These are phyloP conservation scores for Crocodylus rhombifer DNA, from an alignment of 2,797 vertebrate species.

Conservation along the genomic window DNA sequence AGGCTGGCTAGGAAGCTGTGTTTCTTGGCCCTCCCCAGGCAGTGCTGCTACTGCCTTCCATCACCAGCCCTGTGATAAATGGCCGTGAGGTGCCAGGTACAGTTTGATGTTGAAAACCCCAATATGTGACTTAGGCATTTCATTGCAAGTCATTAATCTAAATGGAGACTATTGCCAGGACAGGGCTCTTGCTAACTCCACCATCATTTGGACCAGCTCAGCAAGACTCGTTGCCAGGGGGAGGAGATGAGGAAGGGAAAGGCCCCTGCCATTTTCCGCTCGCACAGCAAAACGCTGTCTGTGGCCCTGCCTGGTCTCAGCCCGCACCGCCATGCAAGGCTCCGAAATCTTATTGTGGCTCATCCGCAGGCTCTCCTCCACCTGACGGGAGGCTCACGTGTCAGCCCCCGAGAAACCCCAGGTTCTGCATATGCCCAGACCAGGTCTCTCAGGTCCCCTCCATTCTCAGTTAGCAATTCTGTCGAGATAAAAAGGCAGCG, in stretches of 20 bases:
- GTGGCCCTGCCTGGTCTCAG: background rate
- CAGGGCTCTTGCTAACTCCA: slow-evolving; percentile 54
- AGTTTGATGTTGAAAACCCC: slow-evolving; percentile 63
- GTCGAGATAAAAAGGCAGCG: background rate
- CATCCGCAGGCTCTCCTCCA: fast-evolving
- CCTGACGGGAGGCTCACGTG: background rate
- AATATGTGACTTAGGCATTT: slow-evolving; percentile 66
- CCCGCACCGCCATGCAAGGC: background rate
- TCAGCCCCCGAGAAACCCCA: background rate
- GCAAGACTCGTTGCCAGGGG: slow-evolving; percentile 13
- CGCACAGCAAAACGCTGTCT: fast-evolving
- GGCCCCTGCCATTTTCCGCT: slow-evolving; percentile 63
- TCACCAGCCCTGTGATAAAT: slow-evolving; percentile 70
- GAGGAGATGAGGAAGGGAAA: slow-evolving; percentile 28
- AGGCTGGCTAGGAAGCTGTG: slow-evolving; percentile 60
- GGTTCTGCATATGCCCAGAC: background rate
- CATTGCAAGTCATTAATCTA: slow-evolving; percentile 68
- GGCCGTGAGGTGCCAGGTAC: slow-evolving; percentile 70
- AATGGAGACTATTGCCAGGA: slow-evolving; percentile 52
- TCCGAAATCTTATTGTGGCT: background rate
- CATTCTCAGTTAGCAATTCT: fast-evolving
- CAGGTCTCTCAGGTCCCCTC: background rate
- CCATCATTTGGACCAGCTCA: slow-evolving; percentile 21
- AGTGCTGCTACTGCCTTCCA: slow-evolving; percentile 63
- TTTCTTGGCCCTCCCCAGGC: slow-evolving; percentile 58